Evolutionary conservation across 2,113 vertebrate genomes (phyloP).

Genomic region (Pachypanchax playfairii): DNA sequence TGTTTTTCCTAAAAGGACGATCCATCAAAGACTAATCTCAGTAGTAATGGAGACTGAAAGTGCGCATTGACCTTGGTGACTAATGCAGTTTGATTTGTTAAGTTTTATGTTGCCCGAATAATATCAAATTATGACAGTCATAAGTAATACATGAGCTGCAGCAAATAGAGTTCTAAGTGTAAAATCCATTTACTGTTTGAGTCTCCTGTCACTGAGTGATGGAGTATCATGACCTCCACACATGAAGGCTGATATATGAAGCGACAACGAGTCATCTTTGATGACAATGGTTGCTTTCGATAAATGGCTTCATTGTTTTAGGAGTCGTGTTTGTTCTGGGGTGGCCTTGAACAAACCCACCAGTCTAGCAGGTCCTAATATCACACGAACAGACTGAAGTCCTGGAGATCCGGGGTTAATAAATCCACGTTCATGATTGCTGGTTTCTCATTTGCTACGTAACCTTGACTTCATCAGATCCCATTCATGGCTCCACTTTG

Average conservation of each 20-base stretch:
- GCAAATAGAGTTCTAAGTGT: slow-evolving; percentile 51
- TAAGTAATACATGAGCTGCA: slow-evolving; percentile 45
- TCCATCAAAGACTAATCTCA: not conserved
- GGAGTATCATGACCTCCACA: slow-evolving; percentile 39
- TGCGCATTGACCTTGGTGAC: slow-evolving; percentile 43
- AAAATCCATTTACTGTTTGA: slow-evolving; percentile 42
- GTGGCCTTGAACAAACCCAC: slow-evolving; percentile 55
- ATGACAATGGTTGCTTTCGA: slow-evolving; percentile 38
- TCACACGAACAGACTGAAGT: slow-evolving; percentile 36
- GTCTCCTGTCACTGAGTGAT: slow-evolving; percentile 36
- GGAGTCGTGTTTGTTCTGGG: slow-evolving; percentile 41
- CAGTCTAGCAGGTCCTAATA: slow-evolving; percentile 21
- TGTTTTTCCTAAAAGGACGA: not conserved
- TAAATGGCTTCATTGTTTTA: slow-evolving; percentile 59
- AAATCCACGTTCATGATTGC: slow-evolving; percentile 68
- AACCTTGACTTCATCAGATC: slow-evolving; percentile 77
- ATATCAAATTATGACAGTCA: slow-evolving; percentile 45
- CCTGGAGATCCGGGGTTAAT: slow-evolving; percentile 56
- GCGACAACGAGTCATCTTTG: slow-evolving; percentile 42
- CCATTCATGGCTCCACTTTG: slow-evolving; percentile 65
- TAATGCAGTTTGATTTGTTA: slow-evolving; percentile 47
- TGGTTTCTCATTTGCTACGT: slow-evolving; percentile 42
- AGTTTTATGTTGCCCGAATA: slow-evolving; percentile 35
- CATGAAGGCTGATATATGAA: slow-evolving; percentile 49
- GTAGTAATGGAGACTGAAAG: slow-evolving; percentile 34